Conservation (phyloP, 2,797 vertebrate genomes). For the Anisognathus igniventris region DNA sequence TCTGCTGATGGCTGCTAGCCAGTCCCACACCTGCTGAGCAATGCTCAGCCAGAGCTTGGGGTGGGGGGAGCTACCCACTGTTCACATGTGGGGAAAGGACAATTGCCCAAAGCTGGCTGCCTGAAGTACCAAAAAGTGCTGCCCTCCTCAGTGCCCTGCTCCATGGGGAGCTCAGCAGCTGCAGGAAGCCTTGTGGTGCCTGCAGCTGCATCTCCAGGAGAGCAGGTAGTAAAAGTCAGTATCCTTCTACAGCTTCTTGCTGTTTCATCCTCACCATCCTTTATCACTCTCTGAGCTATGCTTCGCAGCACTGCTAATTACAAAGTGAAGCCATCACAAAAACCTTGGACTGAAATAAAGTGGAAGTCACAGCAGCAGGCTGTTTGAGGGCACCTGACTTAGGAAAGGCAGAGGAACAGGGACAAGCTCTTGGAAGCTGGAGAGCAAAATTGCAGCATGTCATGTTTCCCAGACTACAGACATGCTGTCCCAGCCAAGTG, state of each 20-base stretch:
- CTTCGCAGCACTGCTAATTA: not conserved
- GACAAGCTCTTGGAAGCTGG: not conserved
- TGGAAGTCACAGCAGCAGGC: not conserved
- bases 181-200: not conserved
- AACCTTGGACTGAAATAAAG: not conserved
- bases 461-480: not conserved
- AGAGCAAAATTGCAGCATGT: not conserved
- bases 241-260: not conserved
- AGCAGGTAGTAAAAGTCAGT: not conserved
- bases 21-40: not conserved
- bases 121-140: not conserved
- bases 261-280: not conserved
- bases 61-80: accelerated
- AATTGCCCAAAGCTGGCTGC: not conserved
- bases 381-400: accelerated
- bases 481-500: not conserved
- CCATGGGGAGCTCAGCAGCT: not conserved
- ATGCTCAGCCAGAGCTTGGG: not conserved
- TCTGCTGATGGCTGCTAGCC: not conserved
- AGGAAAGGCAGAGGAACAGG: not conserved
- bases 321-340: not conserved
- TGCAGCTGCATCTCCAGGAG: not conserved
- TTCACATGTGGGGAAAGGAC: not conserved
- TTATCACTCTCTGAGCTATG: not conserved
- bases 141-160: not conserved